Conservation (phyloP, 1,140 invertebrate genomes). For the Drosophila pandora region DNA sequence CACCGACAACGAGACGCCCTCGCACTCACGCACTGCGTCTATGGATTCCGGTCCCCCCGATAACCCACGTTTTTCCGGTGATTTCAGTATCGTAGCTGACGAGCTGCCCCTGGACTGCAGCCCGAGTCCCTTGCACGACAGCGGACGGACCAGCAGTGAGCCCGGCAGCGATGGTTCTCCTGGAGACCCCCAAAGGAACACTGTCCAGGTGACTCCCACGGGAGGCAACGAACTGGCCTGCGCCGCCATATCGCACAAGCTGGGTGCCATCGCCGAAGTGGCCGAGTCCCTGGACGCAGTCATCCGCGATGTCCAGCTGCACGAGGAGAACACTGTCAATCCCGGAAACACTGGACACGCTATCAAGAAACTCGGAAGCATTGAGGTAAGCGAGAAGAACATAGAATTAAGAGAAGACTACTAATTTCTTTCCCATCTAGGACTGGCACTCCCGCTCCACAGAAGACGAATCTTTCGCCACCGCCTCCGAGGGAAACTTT, state of each 20-base stretch:
- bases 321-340: slow-evolving; percentile 59
- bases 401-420: no score
- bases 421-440: slow-evolving; percentile 33
- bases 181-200: slow-evolving; percentile 16
- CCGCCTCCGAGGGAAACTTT: slow-evolving; percentile 88
- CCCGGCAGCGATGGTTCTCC: slow-evolving; percentile 41
- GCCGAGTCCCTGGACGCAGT: slow-evolving; percentile 87
- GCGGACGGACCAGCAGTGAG: slow-evolving; percentile 59
- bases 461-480: slow-evolving; percentile 87
- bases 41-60: slow-evolving; percentile 49
- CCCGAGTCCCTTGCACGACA: slow-evolving; percentile 68
- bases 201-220: slow-evolving; percentile 59
- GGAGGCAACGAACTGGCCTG: slow-evolving; percentile 86
- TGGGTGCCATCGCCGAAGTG: slow-evolving; percentile 87
- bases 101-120: slow-evolving; percentile 65
- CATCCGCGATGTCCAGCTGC: slow-evolving; percentile 85
- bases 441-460: slow-evolving; percentile 83
- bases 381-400: slow-evolving; percentile 52
- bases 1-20: slow-evolving; percentile 59
- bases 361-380: slow-evolving; percentile 71
- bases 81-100: slow-evolving; percentile 77
- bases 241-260: slow-evolving; percentile 87
- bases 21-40: slow-evolving; percentile 70
- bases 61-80: slow-evolving; percentile 35
- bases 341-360: not conserved